Base-by-base conservation (phyloP, 2,113 vertebrate genomes). In the Bufo gargarizans region DNA sequence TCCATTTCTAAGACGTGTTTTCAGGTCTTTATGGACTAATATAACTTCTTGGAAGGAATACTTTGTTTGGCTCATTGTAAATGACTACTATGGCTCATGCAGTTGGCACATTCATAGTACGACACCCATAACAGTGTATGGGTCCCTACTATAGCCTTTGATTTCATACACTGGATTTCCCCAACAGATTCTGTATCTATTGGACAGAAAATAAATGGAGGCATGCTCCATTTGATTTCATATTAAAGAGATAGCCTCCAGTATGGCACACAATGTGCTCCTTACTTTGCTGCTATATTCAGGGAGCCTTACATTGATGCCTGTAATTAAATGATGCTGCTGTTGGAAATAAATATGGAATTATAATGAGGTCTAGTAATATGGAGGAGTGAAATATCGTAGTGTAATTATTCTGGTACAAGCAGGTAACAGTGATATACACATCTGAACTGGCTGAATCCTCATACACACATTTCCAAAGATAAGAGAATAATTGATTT, bases 401-500 rank as follows among this genome's bases (percentile, higher is more conserved):
- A 69, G 17, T 56, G 58, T 84, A 77, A 84, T 88, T 82, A 61
- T 61, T 71, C 22, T 47, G 22, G 19, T n/a, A 12, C 71, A 77
- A 22, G 77, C 20, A 82, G 56, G 63, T 88, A 82, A 82, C 58
- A 78, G 84, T 84, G 71, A 65, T 77, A 56, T 84, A 67, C 59
- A 63, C 16, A 47, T 82, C 50, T 83, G 79, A 82, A 82, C 69
- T 50, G 72, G 86, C 55, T 45, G 49, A 43, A 67, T 45, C 19
- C 80, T 77, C 50, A 83, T 76, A 81, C 63, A 72, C 79, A 82
- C 63, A 82, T 88, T 88, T 84, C 53, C 19, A 17, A 59, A 88
- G 80, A 83, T 88, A 88, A 88, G 71, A 84, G 67, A 88, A 88
- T 88, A 83, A 88, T 88, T 88, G 87, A 83, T 88, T 85, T 80